A percentile compares a stretch with the other conserved stretches of the same genome.
phyloP scores from a whole-genome alignment of 2,113 vertebrate genomes.

The Progne subis region DNA sequence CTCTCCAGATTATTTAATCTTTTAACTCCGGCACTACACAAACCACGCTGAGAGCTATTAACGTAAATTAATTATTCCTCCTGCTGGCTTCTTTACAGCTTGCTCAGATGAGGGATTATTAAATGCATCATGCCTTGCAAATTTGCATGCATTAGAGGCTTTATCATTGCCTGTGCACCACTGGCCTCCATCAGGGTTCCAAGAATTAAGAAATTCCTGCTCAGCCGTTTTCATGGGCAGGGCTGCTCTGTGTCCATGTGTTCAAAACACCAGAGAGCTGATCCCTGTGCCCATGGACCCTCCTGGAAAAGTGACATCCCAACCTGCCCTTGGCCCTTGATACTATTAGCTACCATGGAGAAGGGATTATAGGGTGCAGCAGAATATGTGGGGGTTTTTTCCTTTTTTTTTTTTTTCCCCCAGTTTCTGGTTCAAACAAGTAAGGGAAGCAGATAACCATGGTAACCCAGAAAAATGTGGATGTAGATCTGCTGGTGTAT shows the following conservation, averaged over 20 bases:
- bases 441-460: not conserved
- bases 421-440: not conserved
- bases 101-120: conserved; percentile 65
- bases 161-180: not conserved
- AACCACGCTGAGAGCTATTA: conserved; percentile 64
- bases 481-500: not conserved
- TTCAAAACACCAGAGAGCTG: not conserved
- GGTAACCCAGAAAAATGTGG: not conserved
- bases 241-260: not conserved
- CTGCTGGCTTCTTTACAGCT: conserved; percentile 66
- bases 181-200: not conserved
- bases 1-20: not conserved
- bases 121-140: conserved; percentile 57
- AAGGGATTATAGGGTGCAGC: not conserved
- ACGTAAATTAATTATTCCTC: conserved; percentile 72
- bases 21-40: not conserved
- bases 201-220: not conserved
- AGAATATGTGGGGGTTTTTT: not conserved
- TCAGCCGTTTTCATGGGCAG: not conserved
- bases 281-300: not conserved
- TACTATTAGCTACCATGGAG: not conserved
- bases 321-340: not conserved
- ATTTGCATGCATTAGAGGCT: conserved; percentile 57
- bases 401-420: not conserved
- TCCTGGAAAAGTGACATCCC: not conserved